Percentiles rank a stretch among this genome's conserved stretches.
phyloP scores from a whole-genome alignment of 1,140 invertebrate genomes.

The Bradynema listronoti region DNA sequence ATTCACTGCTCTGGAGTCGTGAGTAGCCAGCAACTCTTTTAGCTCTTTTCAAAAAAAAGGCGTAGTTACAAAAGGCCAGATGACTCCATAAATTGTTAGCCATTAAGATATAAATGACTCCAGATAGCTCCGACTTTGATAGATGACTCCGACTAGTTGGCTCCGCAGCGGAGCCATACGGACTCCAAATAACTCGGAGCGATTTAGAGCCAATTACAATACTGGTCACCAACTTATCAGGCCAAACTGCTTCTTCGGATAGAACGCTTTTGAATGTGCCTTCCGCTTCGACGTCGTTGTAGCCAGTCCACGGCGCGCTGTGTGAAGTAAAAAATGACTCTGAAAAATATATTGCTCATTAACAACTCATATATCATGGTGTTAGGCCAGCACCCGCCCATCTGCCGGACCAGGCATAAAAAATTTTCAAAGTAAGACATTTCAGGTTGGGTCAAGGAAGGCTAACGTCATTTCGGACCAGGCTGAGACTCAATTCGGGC shows the following conservation, averaged over 20 bases:
- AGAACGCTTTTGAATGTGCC: conserved; percentile 29
- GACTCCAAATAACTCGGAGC: too few species aligned
- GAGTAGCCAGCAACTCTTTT: too few species aligned
- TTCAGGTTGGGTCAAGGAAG: too few species aligned
- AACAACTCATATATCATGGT: too few species aligned
- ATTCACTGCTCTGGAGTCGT: too few species aligned
- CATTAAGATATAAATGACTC: background rate
- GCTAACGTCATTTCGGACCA: too few species aligned
- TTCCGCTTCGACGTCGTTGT: conserved; percentile 33
- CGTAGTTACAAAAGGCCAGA: background rate
- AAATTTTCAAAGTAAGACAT: too few species aligned
- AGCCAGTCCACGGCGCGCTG: conserved; percentile 39
- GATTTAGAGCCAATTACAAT: background rate
- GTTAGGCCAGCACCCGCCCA: too few species aligned
- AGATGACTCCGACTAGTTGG: background rate
- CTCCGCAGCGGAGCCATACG: background rate
- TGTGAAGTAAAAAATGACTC: conserved; percentile 12
- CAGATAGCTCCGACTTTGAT: too few species aligned
- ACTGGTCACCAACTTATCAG: conserved; percentile 33
- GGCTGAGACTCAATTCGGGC: too few species aligned
- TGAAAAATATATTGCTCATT: too few species aligned
- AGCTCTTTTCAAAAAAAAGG: background rate
- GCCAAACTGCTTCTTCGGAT: conserved; percentile 33
- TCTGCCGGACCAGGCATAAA: too few species aligned
- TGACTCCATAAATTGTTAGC: background rate